Evolutionary conservation across 2,113 vertebrate species (phyloP), one percentile per base, ranked within the genome.

Genomic region (Panurus biarmicus): DNA sequence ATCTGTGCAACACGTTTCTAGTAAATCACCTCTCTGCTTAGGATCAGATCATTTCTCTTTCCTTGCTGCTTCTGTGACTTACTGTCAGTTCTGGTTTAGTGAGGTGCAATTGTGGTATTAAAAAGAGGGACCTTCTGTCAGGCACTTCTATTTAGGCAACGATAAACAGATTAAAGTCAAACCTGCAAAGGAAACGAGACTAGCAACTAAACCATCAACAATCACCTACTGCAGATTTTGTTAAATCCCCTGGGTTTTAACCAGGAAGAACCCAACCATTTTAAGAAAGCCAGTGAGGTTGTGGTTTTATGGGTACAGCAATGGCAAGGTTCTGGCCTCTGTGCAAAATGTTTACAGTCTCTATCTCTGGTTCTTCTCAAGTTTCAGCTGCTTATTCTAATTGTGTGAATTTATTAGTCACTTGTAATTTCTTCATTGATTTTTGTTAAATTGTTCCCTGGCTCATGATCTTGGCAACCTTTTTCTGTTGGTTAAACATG

Each of bases 341-440:
- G 2, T 2, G 0, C 60, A 83, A 81, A 28, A 62, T 57, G 15
- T 83, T 94, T 90, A n/a, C 44, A 45, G n/a, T 28, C 66, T 67
- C 72, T 86, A 18, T 72, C 87, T 85, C 78, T 76, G 44, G 17
- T 45, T 90, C 64, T 79, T 92, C 84, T 89, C 85, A 83, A 86
- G 87, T 90, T 95, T 94, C 87, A 91, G 69, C 82, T 90, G 56
- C 56, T 95, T 57, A 74, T 64, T 36, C n/a, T 90, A 64, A 56
- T 82, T 83, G 91, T 94, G 74, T 95, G 91, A 89, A 92, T 85
- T 95, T 93, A 91, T 94, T 93, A 95, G 91, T 95, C 87, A 85
- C 90, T 95, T 91, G 60, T 95, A 89, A 91, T 93, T 96, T 95
- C 93, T 96, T 90, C 90, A 95, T 60, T 95, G 95, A 95, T 97